Conservation (phyloP, 2,888 invertebrate genomes). For the Pinctada fucata region DNA sequence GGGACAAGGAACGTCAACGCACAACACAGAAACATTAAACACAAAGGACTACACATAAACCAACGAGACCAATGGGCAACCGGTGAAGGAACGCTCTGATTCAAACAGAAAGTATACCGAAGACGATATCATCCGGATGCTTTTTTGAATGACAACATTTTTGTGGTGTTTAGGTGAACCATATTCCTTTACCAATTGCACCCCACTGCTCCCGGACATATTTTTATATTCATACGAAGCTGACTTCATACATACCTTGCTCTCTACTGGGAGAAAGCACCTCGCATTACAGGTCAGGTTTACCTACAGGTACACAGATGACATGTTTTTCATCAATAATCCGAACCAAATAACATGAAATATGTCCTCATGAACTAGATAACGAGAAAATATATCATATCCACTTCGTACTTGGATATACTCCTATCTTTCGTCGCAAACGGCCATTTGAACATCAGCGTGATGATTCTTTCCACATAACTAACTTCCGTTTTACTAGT, state of each 20-base stretch:
- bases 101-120: background rate
- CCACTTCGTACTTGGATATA: background rate
- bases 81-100: too few species aligned
- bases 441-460: background rate
- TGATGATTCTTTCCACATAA: background rate
- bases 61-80: too few species aligned
- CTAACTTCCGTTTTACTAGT: background rate
- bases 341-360: too few species aligned
- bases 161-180: background rate
- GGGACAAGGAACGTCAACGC: too few species aligned
- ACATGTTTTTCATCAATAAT: too few species aligned
- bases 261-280: background rate
- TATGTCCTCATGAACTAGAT: too few species aligned
- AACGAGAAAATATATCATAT: background rate
- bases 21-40: too few species aligned
- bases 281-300: background rate
- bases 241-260: background rate
- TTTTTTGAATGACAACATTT: background rate
- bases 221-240: background rate
- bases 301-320: background rate
- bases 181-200: background rate
- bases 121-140: background rate
- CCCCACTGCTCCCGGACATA: background rate
- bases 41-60: too few species aligned
- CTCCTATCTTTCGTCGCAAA: background rate